Base-by-base conservation (phyloP, 2,113 vertebrate genomes). In the Hippoglossus stenolepis region DNA sequence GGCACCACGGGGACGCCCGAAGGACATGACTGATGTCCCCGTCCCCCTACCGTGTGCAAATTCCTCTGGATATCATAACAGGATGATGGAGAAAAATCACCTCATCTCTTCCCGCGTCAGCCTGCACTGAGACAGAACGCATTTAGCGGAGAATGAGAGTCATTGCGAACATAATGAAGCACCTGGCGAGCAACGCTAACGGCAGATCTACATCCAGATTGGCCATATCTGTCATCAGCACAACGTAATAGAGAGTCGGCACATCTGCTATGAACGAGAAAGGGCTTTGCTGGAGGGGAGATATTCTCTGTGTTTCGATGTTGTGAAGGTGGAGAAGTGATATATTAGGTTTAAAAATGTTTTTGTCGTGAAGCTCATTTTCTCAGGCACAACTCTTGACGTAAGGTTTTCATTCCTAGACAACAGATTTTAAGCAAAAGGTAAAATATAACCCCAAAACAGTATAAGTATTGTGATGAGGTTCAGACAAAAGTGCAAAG, bases 51-150 rank as follows among this genome's bases (percentile, higher is more conserved):
- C 15, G 24, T 5, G 20, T 24, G 13, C 56, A 45, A 65, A 64
- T 63, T n/a, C 28, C 24, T 2, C 54, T 28, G 9, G 2, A 26
- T 47, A 51, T 66, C 58, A 57, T 59, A 73, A 68, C 77, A 61
- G 24, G 60, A 14, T 83, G 63, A 86, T 82, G 75, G 65, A 84
- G 73, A 58, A 73, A 80, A 70, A 84, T 65, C 13, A 49, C 45
- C 57, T 73, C 57, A 69, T 82, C 73, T 74, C 43, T 65, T 62
- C 31, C 59, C 61, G 61, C 45, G 61, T 76, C 73, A 35, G 31
- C 56, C 54, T 54, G 74, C 49, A 24, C 49, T 49, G 28, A 23
- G 20, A 70, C 71, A 79, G 67, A 82, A 79, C 53, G 54, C 72
- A 74, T 87, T 87, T 77, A 81, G 53, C 51, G 49, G 31, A 0